These are phyloP conservation scores for Coturnix japonica DNA, from an alignment of 2,113 vertebrate species.

Conservation along the genomic window DNA sequence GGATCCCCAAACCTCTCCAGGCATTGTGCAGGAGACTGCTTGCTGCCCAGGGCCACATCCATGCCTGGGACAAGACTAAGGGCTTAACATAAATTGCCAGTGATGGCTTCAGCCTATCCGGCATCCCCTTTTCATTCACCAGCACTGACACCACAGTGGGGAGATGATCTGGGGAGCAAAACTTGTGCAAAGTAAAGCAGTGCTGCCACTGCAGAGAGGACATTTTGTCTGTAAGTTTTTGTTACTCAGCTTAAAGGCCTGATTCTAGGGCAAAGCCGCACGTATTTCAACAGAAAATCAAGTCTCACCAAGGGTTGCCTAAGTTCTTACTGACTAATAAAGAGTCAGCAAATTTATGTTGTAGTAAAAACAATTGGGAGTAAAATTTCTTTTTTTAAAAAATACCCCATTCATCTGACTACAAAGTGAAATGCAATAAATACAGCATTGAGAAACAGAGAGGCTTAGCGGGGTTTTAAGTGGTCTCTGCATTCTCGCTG, in stretches of 20 bases:
- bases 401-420: constrained; percentile 67
- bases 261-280: not conserved
- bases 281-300: constrained; percentile 42
- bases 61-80: not conserved
- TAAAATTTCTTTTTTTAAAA: constrained; percentile 56
- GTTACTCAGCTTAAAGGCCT: not conserved
- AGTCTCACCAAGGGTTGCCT: constrained; percentile 47
- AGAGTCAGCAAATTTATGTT: constrained; percentile 71
- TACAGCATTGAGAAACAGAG: constrained; percentile 55
- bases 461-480: constrained; percentile 64
- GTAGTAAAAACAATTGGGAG: constrained; percentile 69
- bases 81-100: not conserved
- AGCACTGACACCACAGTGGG: not conserved
- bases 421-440: constrained; percentile 73
- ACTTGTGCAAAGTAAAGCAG: not conserved
- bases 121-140: not conserved
- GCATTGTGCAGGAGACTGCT: not conserved
- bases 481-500: constrained; percentile 42
- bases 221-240: not conserved
- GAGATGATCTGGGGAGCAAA: not conserved
- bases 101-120: not conserved
- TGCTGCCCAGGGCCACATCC: rapidly evolving
- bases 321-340: constrained; percentile 37
- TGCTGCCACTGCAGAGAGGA: not conserved
- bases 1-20: not conserved